These are phyloP conservation scores for Aethes cnicana DNA, from an alignment of 2,888 invertebrate genomes.

Conservation along the genomic window DNA sequence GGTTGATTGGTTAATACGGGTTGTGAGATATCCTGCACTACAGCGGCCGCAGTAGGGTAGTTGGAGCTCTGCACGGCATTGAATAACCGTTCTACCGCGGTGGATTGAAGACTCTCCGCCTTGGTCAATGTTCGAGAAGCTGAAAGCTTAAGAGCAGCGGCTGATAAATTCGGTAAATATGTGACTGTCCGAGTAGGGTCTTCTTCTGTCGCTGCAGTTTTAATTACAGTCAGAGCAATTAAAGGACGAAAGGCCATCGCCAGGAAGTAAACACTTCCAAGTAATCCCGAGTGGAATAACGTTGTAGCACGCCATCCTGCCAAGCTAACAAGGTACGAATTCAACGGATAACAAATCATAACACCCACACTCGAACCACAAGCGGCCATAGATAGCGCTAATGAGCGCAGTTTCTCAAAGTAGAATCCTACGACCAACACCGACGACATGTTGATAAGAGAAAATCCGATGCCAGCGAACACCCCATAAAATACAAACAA, in stretches of 20 bases:
- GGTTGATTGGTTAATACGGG: constrained; percentile 41
- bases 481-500: constrained; percentile 63
- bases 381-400: constrained; percentile 61
- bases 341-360: constrained; percentile 60
- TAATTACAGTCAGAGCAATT: constrained; percentile 59
- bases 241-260: constrained; percentile 67
- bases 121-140: constrained; percentile 42
- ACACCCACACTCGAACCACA: constrained; percentile 69
- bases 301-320: constrained; percentile 65
- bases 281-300: constrained; percentile 63
- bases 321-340: constrained; percentile 53
- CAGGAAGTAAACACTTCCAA: constrained; percentile 60
- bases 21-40: constrained; percentile 41
- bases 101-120: constrained; percentile 41
- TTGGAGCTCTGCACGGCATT: constrained; percentile 53
- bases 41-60: constrained; percentile 63
- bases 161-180: constrained; percentile 64
- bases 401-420: constrained; percentile 64
- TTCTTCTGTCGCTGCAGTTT: constrained; percentile 50
- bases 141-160: constrained; percentile 41
- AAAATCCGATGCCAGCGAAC: constrained; percentile 62
- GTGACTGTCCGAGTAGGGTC: constrained; percentile 66
- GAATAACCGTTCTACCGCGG: constrained; percentile 51
- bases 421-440: constrained; percentile 70
- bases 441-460: constrained; percentile 62